Evolutionary conservation across 1,140 invertebrate genomes (phyloP).

Genomic region (Drosophila nannoptera): DNA sequence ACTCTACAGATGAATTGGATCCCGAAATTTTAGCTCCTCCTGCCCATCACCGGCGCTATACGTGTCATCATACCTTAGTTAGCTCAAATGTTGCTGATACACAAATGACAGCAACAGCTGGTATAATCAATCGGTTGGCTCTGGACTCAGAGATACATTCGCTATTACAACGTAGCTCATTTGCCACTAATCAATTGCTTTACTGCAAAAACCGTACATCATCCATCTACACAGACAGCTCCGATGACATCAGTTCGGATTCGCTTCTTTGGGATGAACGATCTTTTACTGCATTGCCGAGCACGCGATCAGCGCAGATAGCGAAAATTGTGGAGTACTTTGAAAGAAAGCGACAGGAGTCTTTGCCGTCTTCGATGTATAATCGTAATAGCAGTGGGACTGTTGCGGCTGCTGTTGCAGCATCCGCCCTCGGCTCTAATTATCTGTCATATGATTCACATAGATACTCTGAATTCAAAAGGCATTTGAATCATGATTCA

Average conservation of each 20-base stretch:
- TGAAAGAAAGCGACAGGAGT: constrained; percentile 85
- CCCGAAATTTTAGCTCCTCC: constrained; percentile 64
- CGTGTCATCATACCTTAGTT: constrained; percentile 66
- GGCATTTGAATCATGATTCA: constrained; percentile 64
- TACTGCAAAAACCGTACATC: constrained; percentile 86
- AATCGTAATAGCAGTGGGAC: constrained; percentile 67
- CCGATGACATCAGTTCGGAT: constrained; percentile 90
- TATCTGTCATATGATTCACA: constrained; percentile 68
- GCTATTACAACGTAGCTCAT: constrained; percentile 74
- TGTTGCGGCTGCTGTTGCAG: constrained; percentile 67
- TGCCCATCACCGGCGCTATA: constrained; percentile 63
- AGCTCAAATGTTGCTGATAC: constrained; percentile 55
- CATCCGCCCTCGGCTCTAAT: constrained; percentile 63
- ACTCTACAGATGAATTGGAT: constrained; percentile 83
- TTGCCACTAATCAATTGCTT: constrained; percentile 80
- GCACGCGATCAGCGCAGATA: constrained; percentile 85
- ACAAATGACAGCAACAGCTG: constrained; percentile 71
- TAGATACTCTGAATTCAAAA: constrained; percentile 74
- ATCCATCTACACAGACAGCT: constrained; percentile 91
- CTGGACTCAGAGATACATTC: constrained; percentile 79
- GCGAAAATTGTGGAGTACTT: constrained; percentile 93
- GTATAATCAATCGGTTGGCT: constrained; percentile 79
- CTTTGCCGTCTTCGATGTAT: constrained; percentile 56
- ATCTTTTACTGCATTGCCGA: constrained; percentile 79
- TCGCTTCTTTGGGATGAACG: constrained; percentile 85